These are phyloP conservation scores for Gymnodraco acuticeps DNA, from an alignment of 2,797 vertebrate species.

Conservation along the genomic window DNA sequence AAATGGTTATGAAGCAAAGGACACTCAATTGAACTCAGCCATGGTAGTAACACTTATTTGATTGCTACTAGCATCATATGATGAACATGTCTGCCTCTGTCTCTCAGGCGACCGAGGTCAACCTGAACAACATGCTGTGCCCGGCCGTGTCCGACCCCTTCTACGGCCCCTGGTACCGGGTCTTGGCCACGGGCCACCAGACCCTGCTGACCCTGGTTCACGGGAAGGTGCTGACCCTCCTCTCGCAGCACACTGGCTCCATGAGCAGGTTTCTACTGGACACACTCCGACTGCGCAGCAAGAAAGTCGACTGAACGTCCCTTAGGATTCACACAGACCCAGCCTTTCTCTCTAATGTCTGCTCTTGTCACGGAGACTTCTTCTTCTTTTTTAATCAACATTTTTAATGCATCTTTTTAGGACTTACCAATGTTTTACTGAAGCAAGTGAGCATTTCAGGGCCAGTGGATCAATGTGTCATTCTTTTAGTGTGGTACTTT, in stretches of 20 bases:
- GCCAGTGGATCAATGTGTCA: conserved; percentile 58
- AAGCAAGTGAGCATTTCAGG: conserved; percentile 54
- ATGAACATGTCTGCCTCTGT: conserved; percentile 12
- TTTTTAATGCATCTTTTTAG: conserved; percentile 69
- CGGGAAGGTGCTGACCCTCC: conserved; percentile 92
- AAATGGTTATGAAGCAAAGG: too few species aligned
- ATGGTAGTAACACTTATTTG: too few species aligned
- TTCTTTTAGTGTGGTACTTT: conserved; percentile 44
- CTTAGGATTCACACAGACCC: conserved; percentile 3
- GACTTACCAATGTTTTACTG: conserved; percentile 51
- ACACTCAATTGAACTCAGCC: too few species aligned
- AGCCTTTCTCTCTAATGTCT: conserved; percentile 62
- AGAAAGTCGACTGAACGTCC: conserved; percentile 92
- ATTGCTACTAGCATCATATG: too few species aligned
- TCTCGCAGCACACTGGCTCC: conserved; percentile 87
- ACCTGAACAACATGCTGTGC: conserved; percentile 99
- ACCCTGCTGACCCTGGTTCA: conserved; percentile 96
- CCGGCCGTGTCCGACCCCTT: conserved; percentile 98
- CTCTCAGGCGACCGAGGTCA: conserved; percentile 94
- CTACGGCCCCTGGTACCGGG: conserved; percentile 97
- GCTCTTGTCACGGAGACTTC: conserved; percentile 36
- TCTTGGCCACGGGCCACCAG: conserved; percentile 97
- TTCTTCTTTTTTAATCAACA: conserved; percentile 18
- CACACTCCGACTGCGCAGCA: conserved; percentile 87
- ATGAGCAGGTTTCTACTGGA: conserved; percentile 87